Evolutionary conservation across 2,888 invertebrate genomes (phyloP).

Genomic region (Pyrochroa serraticornis): DNA sequence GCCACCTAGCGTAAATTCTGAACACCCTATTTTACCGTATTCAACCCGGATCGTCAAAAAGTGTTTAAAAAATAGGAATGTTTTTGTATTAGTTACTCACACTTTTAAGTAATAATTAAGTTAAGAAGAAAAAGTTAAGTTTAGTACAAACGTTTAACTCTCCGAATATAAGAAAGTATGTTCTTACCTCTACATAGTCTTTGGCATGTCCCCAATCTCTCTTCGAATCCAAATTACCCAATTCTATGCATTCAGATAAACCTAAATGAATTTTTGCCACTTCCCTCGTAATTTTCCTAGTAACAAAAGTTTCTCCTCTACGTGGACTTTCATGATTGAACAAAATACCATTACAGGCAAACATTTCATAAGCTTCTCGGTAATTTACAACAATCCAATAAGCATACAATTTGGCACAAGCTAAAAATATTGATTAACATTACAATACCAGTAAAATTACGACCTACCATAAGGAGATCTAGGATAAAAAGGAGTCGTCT

Average conservation of each 20-base stretch:
- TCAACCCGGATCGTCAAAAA: too few species aligned
- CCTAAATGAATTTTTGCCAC: slow-evolving; percentile 96
- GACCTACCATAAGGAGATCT: slow-evolving; percentile 91
- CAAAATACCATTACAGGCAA: slow-evolving; percentile 93
- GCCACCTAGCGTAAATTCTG: too few species aligned
- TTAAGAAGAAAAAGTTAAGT: too few species aligned
- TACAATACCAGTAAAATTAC: background rate
- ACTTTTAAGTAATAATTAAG: too few species aligned
- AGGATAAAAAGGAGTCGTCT: slow-evolving; percentile 95
- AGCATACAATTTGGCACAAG: slow-evolving; percentile 93
- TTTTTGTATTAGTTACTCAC: too few species aligned
- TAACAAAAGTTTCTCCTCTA: slow-evolving; percentile 97
- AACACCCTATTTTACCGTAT: too few species aligned
- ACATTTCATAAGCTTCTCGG: slow-evolving; percentile 93
- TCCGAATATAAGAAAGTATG: too few species aligned
- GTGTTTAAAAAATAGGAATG: too few species aligned
- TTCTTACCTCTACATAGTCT: slow-evolving; percentile 88
- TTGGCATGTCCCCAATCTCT: slow-evolving; percentile 98
- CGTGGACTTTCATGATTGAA: slow-evolving; percentile 97
- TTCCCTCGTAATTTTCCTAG: slow-evolving; percentile 95
- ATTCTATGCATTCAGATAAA: slow-evolving; percentile 80
- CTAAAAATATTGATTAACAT: slow-evolving; percentile 59
- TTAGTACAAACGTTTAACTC: too few species aligned
- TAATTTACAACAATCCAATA: slow-evolving; percentile 97
- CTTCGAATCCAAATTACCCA: slow-evolving; percentile 94